Conservation (phyloP, 2,888 invertebrate genomes). For the Pterobdella sp. region DNA sequence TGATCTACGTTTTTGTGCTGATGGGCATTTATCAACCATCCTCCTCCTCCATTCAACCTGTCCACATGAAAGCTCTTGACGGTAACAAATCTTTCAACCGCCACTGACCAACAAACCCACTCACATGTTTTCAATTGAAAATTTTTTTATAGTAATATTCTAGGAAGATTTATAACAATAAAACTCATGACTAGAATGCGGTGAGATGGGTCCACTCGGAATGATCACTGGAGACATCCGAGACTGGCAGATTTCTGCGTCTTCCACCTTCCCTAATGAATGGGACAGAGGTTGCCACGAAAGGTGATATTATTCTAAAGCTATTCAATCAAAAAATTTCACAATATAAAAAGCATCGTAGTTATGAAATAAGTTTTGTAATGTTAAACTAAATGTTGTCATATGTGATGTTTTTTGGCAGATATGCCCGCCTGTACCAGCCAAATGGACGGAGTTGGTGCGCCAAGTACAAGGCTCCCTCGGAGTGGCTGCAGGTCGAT, state of each 20-base stretch:
- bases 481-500: slow-evolving; percentile 56
- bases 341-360: no score
- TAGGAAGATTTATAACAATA: no score
- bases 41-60: slow-evolving; percentile 22
- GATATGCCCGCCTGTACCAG: slow-evolving; percentile 51
- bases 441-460: slow-evolving; percentile 55
- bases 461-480: slow-evolving; percentile 53
- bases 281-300: slow-evolving; percentile 53
- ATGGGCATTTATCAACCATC: slow-evolving; percentile 17
- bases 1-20: background rate
- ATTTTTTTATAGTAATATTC: no score
- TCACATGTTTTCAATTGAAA: no score
- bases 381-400: no score
- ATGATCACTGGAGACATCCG: slow-evolving; percentile 54
- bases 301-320: slow-evolving; percentile 44
- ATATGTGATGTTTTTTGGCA: no score
- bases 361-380: no score
- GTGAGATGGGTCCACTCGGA: slow-evolving; percentile 46
- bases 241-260: slow-evolving; percentile 56
- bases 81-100: slow-evolving; percentile 1
- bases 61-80: slow-evolving; percentile 21
- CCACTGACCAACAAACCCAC: background rate
- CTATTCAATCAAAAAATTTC: no score
- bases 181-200: slow-evolving; percentile 33
- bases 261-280: slow-evolving; percentile 51